These are phyloP conservation scores for human DNA, from an alignment of 2,113 vertebrate species.

Conservation along the genomic window DNA sequence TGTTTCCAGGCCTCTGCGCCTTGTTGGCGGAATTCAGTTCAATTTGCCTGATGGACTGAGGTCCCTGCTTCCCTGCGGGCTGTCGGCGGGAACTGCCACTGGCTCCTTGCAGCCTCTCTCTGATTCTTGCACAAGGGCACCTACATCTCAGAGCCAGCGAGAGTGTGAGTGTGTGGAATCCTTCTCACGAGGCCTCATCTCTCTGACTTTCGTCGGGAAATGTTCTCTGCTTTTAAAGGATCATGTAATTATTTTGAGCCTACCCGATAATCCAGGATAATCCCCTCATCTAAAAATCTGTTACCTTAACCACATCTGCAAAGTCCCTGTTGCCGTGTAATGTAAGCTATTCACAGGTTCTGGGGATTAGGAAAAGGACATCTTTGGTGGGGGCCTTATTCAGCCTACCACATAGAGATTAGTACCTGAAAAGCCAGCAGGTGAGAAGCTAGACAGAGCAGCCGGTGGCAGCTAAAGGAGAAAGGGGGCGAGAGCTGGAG, in stretches of 20 bases:
- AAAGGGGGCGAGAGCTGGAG: background rate
- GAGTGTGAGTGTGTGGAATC: background rate
- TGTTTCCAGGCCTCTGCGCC: background rate
- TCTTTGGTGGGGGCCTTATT: background rate
- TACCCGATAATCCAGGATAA: background rate
- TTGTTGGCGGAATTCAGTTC: slow-evolving; percentile 11
- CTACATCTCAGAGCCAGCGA: background rate
- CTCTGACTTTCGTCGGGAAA: background rate
- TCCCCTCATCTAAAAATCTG: slow-evolving; percentile 17
- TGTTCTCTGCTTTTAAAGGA: background rate
- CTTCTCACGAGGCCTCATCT: background rate
- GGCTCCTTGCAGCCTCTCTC: background rate
- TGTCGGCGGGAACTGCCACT: background rate
- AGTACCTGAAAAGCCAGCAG: background rate
- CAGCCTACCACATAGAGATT: background rate
- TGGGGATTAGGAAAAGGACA: background rate
- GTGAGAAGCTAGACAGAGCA: background rate
- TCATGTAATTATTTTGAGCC: background rate
- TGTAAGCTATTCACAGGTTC: background rate
- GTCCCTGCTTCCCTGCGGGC: background rate
- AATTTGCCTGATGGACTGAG: background rate
- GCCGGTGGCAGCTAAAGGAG: background rate
- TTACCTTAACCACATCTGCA: background rate
- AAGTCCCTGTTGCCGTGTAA: background rate
- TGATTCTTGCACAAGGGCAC: background rate